Base-by-base conservation (phyloP, 2,888 invertebrate genomes). In the Oligia latruncula region DNA sequence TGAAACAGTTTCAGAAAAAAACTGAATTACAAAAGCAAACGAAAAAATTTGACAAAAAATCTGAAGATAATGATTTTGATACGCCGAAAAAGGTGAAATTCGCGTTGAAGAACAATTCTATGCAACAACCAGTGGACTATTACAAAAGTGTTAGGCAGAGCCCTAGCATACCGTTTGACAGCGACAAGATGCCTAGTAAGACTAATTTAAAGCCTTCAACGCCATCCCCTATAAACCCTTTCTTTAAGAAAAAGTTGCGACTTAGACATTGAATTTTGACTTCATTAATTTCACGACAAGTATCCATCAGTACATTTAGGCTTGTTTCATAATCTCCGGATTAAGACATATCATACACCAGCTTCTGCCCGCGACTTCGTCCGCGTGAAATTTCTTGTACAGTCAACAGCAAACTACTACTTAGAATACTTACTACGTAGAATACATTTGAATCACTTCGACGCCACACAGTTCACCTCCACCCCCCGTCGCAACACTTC, bases 191-290 rank as follows among this genome's bases (percentile, higher is more conserved):
- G 88, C 99, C 99, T 0, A 92, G 92, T 0, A 98, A 98, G 88
- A 98, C 98, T 0, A 97, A 98, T n/a, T 93, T 98, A 4, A 98
- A 98, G 91, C 97, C 97, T 0, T 97, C 97, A 0, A 96, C 97
- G 2, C 97, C 98, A 0, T 98, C 98, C 0, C 98, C 98, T 0
- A 98, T 98, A 1, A 98, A 98, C 94, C 98, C 98, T 0, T 98
- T 98, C 94, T 98, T 98, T 89, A 98, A 97, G 89, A 97, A 96
- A 88, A 97, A 97, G 82, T 86, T 95, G 20, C 92, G 92, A 74
- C 77, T 93, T 0, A 91, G 86, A 81, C 49, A 82, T 55, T 90
- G 79, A 80, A 46, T 11, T 49, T 71, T 13, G 1, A 70, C 52
- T 9, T 20, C 17, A 55, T 70, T 71, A 1, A 35, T 35, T 66